These are phyloP conservation scores for Graphium colonna DNA, from an alignment of 2,888 invertebrate species.

Conservation along the genomic window DNA sequence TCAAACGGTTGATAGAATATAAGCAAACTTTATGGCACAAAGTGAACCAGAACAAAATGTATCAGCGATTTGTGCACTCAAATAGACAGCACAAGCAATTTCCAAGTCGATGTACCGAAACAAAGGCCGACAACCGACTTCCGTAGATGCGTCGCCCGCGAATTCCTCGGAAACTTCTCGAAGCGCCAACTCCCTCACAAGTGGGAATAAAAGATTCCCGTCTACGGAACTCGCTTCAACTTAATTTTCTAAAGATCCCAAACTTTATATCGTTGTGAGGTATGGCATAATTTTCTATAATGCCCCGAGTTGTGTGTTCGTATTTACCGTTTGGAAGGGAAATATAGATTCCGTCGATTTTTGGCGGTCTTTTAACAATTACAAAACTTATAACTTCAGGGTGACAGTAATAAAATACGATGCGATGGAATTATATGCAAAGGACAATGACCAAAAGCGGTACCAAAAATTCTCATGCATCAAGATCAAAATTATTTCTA, in stretches of 20 bases:
- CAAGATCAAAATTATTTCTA: too few species aligned
- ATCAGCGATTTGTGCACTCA: neutral
- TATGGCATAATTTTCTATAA: conserved; percentile 7
- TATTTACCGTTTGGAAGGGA: conserved; percentile 2
- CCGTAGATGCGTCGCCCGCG: conserved; percentile 5
- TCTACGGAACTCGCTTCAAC: neutral
- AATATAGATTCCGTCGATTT: too few species aligned
- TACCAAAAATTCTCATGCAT: too few species aligned
- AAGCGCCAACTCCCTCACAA: conserved; percentile 7
- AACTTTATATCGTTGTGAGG: conserved; percentile 13
- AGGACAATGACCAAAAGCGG: too few species aligned
- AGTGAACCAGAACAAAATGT: neutral
- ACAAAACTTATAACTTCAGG: too few species aligned
- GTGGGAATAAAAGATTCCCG: conserved; percentile 13
- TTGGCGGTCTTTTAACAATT: too few species aligned
- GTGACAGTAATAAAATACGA: too few species aligned
- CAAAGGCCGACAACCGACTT: neutral
- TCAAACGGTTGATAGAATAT: too few species aligned
- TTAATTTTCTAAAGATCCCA: conserved; percentile 7
- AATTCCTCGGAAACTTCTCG: conserved; percentile 10
- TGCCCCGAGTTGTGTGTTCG: neutral
- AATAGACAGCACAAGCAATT: neutral
- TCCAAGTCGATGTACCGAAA: conserved; percentile 4
- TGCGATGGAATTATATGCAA: too few species aligned
- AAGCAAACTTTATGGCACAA: too few species aligned